Conservation (phyloP, 2,113 vertebrate species). For the Paraplagusia blochii region DNA sequence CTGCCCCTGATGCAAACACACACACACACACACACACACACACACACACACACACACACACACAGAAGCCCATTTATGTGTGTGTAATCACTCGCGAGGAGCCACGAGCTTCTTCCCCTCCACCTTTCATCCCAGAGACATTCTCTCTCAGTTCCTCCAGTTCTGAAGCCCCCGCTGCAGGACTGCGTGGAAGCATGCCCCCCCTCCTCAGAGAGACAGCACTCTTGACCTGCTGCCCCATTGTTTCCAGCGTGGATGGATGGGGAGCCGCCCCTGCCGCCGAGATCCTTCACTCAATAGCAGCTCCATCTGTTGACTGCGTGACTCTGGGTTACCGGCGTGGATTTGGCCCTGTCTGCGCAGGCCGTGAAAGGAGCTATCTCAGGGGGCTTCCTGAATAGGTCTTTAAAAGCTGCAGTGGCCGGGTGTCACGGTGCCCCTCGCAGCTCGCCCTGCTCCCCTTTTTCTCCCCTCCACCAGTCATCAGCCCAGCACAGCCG, state of each 20-base stretch:
- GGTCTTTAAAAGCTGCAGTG: slow-evolving; percentile 55
- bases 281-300: slow-evolving; percentile 73
- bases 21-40: slow-evolving; percentile 40
- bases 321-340: slow-evolving; percentile 68
- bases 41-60: slow-evolving; percentile 41
- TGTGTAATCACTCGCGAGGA: slow-evolving; percentile 25
- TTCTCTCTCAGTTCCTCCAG: slow-evolving; percentile 38
- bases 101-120: slow-evolving; percentile 29
- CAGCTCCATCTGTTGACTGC: slow-evolving; percentile 77
- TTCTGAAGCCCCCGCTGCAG: slow-evolving; percentile 52
- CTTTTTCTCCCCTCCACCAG: slow-evolving; percentile 27
- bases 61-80: slow-evolving; percentile 27
- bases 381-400: slow-evolving; percentile 71
- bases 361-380: slow-evolving; percentile 64
- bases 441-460: slow-evolving; percentile 40
- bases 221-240: slow-evolving; percentile 77
- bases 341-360: slow-evolving; percentile 70
- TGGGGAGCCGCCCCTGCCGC: slow-evolving; percentile 64
- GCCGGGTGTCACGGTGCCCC: slow-evolving; percentile 59
- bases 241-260: slow-evolving; percentile 73
- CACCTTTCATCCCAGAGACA: slow-evolving; percentile 21
- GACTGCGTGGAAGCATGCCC: slow-evolving; percentile 55
- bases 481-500: slow-evolving; percentile 58
- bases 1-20: slow-evolving; percentile 43
- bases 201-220: slow-evolving; percentile 62